phyloP scores from a whole-genome alignment of 2,113 vertebrate genomes.

The Odocoileus hemionus region DNA sequence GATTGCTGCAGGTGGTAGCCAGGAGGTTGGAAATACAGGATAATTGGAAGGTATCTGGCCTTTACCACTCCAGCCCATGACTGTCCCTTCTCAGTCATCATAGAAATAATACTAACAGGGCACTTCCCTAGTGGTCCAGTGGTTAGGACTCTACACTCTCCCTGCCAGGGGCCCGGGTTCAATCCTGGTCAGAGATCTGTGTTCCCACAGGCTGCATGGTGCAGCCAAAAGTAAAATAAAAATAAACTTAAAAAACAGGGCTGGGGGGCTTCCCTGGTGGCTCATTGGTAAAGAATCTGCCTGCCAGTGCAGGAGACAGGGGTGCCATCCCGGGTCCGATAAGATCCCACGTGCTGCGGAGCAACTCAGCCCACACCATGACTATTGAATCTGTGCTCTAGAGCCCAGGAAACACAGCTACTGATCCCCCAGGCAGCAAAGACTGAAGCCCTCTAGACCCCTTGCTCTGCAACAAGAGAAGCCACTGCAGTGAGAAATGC shows the following conservation, averaged over 20 bases:
- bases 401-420: neutral
- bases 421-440: neutral
- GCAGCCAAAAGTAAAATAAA: neutral
- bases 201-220: neutral
- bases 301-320: neutral
- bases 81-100: neutral
- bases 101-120: neutral
- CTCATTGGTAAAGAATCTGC: neutral
- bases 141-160: neutral
- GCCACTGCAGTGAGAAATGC: neutral
- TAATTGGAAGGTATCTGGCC: fast-evolving
- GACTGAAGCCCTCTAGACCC: neutral
- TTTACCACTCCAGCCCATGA: neutral
- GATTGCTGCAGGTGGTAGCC: neutral
- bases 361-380: neutral
- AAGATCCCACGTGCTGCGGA: neutral
- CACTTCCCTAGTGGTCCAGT: neutral
- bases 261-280: neutral
- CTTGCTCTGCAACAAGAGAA: neutral
- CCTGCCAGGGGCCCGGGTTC: neutral
- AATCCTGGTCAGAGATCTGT: neutral
- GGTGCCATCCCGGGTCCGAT: neutral
- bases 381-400: neutral
- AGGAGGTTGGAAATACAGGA: neutral
- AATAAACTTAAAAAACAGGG: neutral